Percentiles rank a stretch among this genome's conserved stretches.
Conservation (phyloP, 2,113 vertebrate species). For the Erpornis zantholeuca region DNA sequence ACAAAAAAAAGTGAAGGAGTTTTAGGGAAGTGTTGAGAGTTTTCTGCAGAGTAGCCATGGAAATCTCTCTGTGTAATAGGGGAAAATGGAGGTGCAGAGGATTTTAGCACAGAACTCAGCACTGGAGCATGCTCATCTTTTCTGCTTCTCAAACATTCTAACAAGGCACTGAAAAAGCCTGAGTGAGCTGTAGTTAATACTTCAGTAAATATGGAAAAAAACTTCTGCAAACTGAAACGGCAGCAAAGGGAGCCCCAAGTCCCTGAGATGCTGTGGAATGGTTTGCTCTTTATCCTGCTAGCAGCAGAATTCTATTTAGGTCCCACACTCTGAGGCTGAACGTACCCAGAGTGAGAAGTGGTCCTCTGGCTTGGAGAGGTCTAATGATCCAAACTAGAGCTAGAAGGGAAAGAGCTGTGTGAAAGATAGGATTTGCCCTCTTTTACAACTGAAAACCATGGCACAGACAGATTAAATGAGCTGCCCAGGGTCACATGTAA, state of each 20-base stretch:
- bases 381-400: not conserved
- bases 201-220: not conserved
- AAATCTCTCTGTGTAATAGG: not conserved
- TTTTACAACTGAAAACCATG: not conserved
- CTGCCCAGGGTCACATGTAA: not conserved
- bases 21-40: not conserved
- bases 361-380: not conserved
- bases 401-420: not conserved
- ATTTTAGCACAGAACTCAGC: not conserved
- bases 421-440: not conserved
- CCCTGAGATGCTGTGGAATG: not conserved
- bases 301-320: not conserved
- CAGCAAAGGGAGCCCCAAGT: not conserved
- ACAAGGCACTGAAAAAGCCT: not conserved
- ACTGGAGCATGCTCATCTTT: not conserved
- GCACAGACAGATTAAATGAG: not conserved
- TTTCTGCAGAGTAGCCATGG: not conserved
- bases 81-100: not conserved
- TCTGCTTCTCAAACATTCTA: not conserved
- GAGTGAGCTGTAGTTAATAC: not conserved
- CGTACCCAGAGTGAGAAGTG: not conserved
- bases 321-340: not conserved
- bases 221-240: not conserved
- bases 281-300: not conserved
- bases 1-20: not conserved